These are phyloP conservation scores for Karalla daura DNA, from an alignment of 2,797 vertebrate species.

Conservation along the genomic window DNA sequence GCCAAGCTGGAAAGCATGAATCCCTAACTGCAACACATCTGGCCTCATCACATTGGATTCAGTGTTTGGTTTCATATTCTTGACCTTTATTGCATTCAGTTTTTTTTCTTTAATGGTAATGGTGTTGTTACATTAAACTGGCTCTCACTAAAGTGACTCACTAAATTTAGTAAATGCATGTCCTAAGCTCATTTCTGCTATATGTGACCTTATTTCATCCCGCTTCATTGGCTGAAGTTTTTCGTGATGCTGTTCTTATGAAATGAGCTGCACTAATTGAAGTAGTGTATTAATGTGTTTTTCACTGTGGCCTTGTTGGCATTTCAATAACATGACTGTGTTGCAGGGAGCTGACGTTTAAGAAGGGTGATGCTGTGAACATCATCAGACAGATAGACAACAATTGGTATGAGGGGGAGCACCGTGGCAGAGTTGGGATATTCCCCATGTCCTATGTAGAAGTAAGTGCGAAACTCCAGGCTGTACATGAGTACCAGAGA, in stretches of 20 bases:
- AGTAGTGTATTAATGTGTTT: not conserved
- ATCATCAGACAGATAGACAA: conserved; percentile 98
- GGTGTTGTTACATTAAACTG: not conserved
- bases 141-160: no score
- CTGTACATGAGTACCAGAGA: not conserved
- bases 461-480: conserved; percentile 75
- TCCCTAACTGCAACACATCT: conserved; percentile 26
- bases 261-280: not conserved
- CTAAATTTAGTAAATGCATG: conserved; percentile 15
- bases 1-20: conserved; percentile 25
- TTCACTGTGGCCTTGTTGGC: not conserved
- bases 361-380: conserved; percentile 96
- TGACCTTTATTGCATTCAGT: not conserved
- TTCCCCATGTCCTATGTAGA: conserved; percentile 98
- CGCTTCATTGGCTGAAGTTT: conserved; percentile 31
- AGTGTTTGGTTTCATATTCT: conserved; percentile 1
- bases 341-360: conserved; percentile 97
- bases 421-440: conserved; percentile 92
- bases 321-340: conserved; percentile 53
- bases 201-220: not conserved
- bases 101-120: conserved; percentile 5
- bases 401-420: conserved; percentile 99
- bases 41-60: conserved; percentile 7
- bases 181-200: conserved; percentile 2
- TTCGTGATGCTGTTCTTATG: not conserved